Base-by-base conservation (phyloP, 2,113 vertebrate species). In the Balaenoptera acutorostrata region DNA sequence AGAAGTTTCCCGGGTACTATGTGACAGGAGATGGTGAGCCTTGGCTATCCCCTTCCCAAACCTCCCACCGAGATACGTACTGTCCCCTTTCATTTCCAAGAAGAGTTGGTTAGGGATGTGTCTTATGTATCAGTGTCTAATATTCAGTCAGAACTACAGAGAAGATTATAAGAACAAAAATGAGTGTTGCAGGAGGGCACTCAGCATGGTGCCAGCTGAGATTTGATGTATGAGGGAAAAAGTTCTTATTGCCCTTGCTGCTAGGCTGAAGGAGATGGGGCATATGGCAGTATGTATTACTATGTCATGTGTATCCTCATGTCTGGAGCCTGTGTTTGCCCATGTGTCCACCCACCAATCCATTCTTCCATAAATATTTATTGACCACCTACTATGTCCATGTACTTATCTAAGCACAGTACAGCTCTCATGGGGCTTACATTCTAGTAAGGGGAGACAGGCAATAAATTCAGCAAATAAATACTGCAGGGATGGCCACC, bases 1-100 rank as follows among this genome's bases (percentile, higher is more conserved):
- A 99, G 98, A 99, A 99, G 98, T 99, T 99, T 91, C 99, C 99
- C 0, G 99, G 99, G 11, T 99, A 99, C 98, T 99, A 99, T 0
- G 99, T 99, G 90, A 99, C 99, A 4, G 99, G 99, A 88, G 99
- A 99, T 33, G 99, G 99, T 99, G 98, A 99, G 98, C 55, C n/a
- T 87, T 93, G 52, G 63, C 31, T 74, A 3, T 18, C 33, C 52
- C 72, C n/a, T 36, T 68, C 44, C 55, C 46, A 13, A 5, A 57
- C 29, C 59, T 95, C 61, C 74, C 31, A 31, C 23, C 9, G 91
- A 95, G 87, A 87, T 80, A 95, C 14, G 10, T 39, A 63, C 18
- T 44, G 88, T 85, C 27, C 49, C 18, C 46, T 96, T 90, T 59
- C 63, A 78, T 74, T 97, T 95, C 88, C 25, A 84, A 44, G 44